Evolutionary conservation across 2,888 invertebrate genomes (phyloP), one percentile per base, ranked within the genome.

Genomic region (Hipparchia sbordonii): DNA sequence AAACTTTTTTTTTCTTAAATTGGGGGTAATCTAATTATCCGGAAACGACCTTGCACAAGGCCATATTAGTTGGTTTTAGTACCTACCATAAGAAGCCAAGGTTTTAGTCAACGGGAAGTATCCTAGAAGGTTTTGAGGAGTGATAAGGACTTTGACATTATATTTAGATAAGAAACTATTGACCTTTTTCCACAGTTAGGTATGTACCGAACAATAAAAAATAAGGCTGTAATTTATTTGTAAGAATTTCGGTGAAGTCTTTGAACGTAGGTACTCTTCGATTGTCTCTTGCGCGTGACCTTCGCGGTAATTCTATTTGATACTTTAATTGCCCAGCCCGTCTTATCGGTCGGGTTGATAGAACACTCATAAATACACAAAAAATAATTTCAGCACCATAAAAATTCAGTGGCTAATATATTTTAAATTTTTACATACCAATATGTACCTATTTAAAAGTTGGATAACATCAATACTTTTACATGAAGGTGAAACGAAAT

Each of bases 231-330:
- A 23, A 45, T 57, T 57, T 45, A 61, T 45, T 48, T 48, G 52
- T 52, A 65, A 52, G 52, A 52, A 65, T 51, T 23, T 46, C 8
- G 62, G 13, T 39, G 52, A 12, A 65, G 52, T 65, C 33, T 12
- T 65, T 65, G 13, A 56, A 51, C 33, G 6, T n/a, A n/a, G n/a
- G n/a, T n/a, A 13, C 6, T 23, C 6, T 6, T 59, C 33, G 23
- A 51, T 67, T 67, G 56, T 59, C 6, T 48, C 54, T 10, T 54
- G 6, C 6, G 45, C 46, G 45, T 51, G 52, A 65, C 65, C 65
- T 65, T 65, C 51, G 65, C 65, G 65, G 65, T 65, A 65, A 65
- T 52, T 65, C 52, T 52, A 65, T 65, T 65, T 65, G 51, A 65
- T 65, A 65, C 12, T 65, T 52, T 52, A 52, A 65, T 33, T 65